phyloP scores from a whole-genome alignment of 2,888 invertebrate genomes.

The Drosophila sordidula region DNA sequence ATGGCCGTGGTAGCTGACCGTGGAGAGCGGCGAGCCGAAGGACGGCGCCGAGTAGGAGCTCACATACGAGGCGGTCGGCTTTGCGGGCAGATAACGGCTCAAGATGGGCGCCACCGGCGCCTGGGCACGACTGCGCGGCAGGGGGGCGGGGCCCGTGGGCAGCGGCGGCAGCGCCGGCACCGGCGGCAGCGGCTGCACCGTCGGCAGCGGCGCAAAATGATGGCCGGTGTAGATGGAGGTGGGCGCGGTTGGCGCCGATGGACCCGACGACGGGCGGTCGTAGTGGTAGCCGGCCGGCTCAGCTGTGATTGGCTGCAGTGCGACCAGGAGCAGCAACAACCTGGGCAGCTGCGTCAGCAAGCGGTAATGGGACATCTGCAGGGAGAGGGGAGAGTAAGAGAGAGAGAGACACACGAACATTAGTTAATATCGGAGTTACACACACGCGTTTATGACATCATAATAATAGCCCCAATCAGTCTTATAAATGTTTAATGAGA shows the following conservation, averaged over 20 bases:
- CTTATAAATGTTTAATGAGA: constrained; percentile 74
- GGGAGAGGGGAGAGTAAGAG: constrained; percentile 4
- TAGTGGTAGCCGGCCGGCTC: constrained; percentile 76
- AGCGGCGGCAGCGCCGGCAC: constrained; percentile 78
- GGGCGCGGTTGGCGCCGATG: constrained; percentile 40
- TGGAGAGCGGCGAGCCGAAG: constrained; percentile 39
- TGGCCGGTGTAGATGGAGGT: constrained; percentile 58
- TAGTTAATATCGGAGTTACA: not conserved
- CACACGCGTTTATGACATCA: constrained; percentile 53
- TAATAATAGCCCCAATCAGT: constrained; percentile 65
- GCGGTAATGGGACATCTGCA: constrained; percentile 58
- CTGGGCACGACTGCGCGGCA: constrained; percentile 51
- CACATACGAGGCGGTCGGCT: constrained; percentile 7
- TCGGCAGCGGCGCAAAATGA: constrained; percentile 72
- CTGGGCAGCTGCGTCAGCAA: constrained; percentile 15
- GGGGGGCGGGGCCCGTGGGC: constrained; percentile 68
- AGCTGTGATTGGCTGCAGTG: constrained; percentile 10
- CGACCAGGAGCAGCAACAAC: constrained; percentile 42
- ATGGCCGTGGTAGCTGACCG: constrained; percentile 56
- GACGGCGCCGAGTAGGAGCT: constrained; percentile 45
- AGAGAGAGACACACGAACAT: not conserved
- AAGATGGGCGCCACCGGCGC: constrained; percentile 32
- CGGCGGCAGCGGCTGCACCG: constrained; percentile 78
- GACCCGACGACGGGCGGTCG: constrained; percentile 47
- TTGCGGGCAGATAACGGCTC: constrained; percentile 48